These are phyloP conservation scores for Eupithecia dodoneata DNA, from an alignment of 2,888 invertebrate genomes.

Conservation along the genomic window DNA sequence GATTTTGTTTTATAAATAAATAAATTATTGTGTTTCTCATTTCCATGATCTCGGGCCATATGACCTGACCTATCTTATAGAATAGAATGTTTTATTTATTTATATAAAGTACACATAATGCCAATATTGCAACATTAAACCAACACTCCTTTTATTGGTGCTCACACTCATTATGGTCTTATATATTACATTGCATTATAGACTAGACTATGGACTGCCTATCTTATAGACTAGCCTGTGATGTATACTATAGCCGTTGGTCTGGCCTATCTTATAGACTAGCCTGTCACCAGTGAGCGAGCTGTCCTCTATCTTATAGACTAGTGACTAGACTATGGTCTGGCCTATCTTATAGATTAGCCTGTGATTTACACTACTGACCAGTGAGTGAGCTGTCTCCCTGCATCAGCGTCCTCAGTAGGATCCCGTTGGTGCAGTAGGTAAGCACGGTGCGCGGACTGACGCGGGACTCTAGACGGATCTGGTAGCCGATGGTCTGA, in stretches of 20 bases:
- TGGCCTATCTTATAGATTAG: neutral
- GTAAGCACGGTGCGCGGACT: constrained; percentile 92
- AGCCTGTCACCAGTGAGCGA: constrained; percentile 78
- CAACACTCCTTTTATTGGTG: too few relatives aligned
- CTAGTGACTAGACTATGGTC: neutral
- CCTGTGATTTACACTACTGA: constrained; percentile 28
- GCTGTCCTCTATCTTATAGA: constrained; percentile 80
- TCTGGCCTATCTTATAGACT: too few relatives aligned
- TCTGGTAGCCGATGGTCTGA: constrained; percentile 93
- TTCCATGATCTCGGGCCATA: too few relatives aligned
- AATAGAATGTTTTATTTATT: too few relatives aligned
- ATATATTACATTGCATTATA: too few relatives aligned
- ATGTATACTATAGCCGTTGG: neutral
- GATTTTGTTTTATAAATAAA: too few relatives aligned
- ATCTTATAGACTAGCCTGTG: neutral
- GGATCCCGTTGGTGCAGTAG: constrained; percentile 96
- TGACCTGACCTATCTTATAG: too few relatives aligned
- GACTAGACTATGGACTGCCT: neutral
- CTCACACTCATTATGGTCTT: too few relatives aligned
- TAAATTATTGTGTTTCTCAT: too few relatives aligned
- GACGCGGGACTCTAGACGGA: constrained; percentile 93
- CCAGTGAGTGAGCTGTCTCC: constrained; percentile 87
- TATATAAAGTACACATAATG: too few relatives aligned
- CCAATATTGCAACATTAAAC: too few relatives aligned
- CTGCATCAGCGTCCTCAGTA: constrained; percentile 94